phyloP scores from a whole-genome alignment of 2,797 vertebrate species.

The Hoplostethus mediterraneus region DNA sequence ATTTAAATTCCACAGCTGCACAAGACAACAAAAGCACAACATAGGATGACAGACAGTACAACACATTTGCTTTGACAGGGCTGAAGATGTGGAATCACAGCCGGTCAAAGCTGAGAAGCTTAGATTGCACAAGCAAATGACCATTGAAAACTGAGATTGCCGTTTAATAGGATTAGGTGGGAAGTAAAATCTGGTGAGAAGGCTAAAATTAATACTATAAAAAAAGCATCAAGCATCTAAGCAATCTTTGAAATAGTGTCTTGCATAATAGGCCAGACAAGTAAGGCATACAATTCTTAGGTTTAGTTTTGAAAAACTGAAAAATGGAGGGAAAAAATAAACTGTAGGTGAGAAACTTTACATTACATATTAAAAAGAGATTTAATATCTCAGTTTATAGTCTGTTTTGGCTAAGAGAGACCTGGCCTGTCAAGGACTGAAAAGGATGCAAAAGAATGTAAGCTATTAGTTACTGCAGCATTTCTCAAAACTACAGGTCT shows the following conservation, averaged over 20 bases:
- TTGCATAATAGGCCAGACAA: slow-evolving; percentile 15
- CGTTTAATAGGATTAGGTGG: slow-evolving; percentile 61
- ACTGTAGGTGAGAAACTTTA: not conserved
- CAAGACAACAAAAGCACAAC: not conserved
- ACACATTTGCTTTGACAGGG: slow-evolving; percentile 33
- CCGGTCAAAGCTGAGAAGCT: slow-evolving; percentile 45
- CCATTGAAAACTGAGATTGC: slow-evolving; percentile 50
- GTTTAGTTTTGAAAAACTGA: not conserved
- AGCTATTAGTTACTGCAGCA: not conserved
- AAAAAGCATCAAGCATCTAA: slow-evolving; percentile 31
- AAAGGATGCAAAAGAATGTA: too few species aligned
- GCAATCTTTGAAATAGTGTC: slow-evolving; percentile 15
- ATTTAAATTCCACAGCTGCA: too few species aligned
- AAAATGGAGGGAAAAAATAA: not conserved
- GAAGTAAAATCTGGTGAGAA: slow-evolving; percentile 45
- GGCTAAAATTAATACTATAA: slow-evolving; percentile 33
- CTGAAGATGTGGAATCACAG: slow-evolving; percentile 36
- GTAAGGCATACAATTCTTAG: not conserved
- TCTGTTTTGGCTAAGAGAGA: not conserved
- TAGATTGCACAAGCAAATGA: slow-evolving; percentile 52
- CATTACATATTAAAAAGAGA: not conserved
- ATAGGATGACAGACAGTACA: slow-evolving; percentile 18
- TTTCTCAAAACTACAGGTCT: not conserved
- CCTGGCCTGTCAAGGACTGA: not conserved
- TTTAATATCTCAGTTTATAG: not conserved